phyloP scores from a whole-genome alignment of 1,140 invertebrate genomes.

The Euwallacea fornicatus region DNA sequence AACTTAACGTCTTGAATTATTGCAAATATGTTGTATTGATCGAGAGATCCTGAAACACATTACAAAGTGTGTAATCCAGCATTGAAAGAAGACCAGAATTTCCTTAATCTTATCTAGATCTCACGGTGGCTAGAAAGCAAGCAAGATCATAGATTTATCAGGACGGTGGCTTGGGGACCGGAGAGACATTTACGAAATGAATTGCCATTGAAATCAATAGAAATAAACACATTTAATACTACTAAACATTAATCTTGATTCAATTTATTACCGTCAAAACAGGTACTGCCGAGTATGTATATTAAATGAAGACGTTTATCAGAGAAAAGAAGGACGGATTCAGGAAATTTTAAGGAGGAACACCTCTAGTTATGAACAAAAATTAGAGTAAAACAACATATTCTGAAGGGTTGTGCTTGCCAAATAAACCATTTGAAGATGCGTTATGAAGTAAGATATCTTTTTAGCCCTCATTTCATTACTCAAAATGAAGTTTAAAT shows the following conservation, averaged over 20 bases:
- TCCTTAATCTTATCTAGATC: constrained; percentile 18
- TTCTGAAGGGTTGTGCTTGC: no score
- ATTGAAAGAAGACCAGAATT: constrained; percentile 1
- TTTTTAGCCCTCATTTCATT: no score
- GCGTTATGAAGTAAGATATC: no score
- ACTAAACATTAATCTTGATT: constrained; percentile 19
- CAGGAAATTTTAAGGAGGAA: no score
- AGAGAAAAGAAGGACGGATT: no score
- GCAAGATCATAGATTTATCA: constrained; percentile 26
- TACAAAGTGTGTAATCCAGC: neutral
- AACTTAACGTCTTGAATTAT: no score
- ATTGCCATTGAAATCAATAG: constrained; percentile 29
- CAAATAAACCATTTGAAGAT: no score
- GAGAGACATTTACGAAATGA: constrained; percentile 15
- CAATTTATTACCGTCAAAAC: constrained; percentile 16
- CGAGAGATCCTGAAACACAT: neutral
- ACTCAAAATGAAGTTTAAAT: no score
- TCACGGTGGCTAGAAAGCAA: constrained; percentile 21
- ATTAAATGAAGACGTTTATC: no score
- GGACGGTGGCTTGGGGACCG: neutral
- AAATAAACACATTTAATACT: constrained; percentile 18
- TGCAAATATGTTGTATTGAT: no score
- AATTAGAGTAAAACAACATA: no score
- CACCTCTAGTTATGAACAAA: no score
- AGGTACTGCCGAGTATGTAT: neutral